phyloP scores from a whole-genome alignment of 1,140 invertebrate genomes.

The Heterodera carotae region DNA sequence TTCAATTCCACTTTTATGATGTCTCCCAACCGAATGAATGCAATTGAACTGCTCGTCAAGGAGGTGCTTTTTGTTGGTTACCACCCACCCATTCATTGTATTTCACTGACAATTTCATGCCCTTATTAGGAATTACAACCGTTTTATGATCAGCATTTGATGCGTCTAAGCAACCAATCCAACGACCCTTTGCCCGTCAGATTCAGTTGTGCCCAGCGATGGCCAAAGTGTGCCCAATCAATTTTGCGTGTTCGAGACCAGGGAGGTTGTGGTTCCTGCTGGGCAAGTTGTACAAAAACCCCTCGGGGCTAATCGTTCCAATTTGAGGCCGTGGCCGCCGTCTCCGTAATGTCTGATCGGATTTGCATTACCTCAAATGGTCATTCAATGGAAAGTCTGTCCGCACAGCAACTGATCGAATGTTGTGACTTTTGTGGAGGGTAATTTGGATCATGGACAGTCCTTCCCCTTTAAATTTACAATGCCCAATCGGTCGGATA shows the following conservation, averaged over 20 bases:
- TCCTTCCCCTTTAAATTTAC: too few relatives aligned
- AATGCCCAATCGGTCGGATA: too few relatives aligned
- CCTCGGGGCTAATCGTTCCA: neutral
- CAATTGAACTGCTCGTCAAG: slow-evolving; percentile 9
- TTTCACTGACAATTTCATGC: neutral
- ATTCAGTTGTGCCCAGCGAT: slow-evolving; percentile 31
- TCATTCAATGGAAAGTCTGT: neutral
- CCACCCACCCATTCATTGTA: too few relatives aligned
- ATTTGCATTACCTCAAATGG: slow-evolving; percentile 33
- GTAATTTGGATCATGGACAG: slow-evolving; percentile 15
- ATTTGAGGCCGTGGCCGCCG: slow-evolving; percentile 21
- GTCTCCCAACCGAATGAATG: slow-evolving; percentile 8
- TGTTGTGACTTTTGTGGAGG: slow-evolving; percentile 32
- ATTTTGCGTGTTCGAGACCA: slow-evolving; percentile 32
- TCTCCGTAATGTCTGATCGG: slow-evolving; percentile 30
- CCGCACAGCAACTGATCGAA: slow-evolving; percentile 29
- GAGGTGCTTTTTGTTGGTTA: slow-evolving; percentile 11
- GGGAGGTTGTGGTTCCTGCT: slow-evolving; percentile 37
- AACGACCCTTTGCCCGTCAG: slow-evolving; percentile 3
- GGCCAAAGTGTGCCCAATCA: slow-evolving; percentile 27
- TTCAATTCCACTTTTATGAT: slow-evolving; percentile 29
- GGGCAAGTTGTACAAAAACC: slow-evolving; percentile 5
- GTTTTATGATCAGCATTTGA: neutral
- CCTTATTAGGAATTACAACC: neutral
- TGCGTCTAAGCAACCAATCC: neutral